phyloP scores from a whole-genome alignment of 1,140 invertebrate species.

The Goniozus legneri region DNA sequence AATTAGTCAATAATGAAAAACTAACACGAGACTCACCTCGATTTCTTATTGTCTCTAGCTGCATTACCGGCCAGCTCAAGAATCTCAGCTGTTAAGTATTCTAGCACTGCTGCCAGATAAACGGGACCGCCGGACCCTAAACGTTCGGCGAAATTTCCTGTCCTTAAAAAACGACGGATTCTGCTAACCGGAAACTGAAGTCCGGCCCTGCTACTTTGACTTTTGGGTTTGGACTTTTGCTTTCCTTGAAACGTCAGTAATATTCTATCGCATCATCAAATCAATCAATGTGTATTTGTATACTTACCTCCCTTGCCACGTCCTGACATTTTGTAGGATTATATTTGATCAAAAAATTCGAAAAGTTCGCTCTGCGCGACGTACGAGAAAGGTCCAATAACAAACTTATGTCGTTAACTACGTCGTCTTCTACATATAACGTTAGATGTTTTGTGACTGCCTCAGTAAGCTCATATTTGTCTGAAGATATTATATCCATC shows the following conservation, averaged over 20 bases:
- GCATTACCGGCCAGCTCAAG: constrained; percentile 58
- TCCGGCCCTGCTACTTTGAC: constrained; percentile 63
- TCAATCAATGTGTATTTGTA: too few species aligned
- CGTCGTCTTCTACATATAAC: constrained; percentile 17
- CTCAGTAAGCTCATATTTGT: too few species aligned
- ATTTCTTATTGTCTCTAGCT: constrained; percentile 53
- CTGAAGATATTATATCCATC: too few species aligned
- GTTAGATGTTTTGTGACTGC: constrained; percentile 34
- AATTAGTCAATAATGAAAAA: too few species aligned
- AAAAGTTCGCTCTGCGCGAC: too few species aligned
- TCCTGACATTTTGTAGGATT: constrained; percentile 24
- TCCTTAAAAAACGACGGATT: constrained; percentile 62
- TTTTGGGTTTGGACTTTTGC: constrained; percentile 56
- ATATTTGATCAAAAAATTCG: background rate
- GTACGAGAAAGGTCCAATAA: too few species aligned
- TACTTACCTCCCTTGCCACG: constrained; percentile 37
- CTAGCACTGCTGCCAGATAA: constrained; percentile 62
- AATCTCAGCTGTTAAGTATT: constrained; percentile 63
- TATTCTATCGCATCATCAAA: background rate
- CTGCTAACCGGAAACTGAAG: constrained; percentile 65
- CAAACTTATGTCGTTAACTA: constrained; percentile 22
- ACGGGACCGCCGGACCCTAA: constrained; percentile 64
- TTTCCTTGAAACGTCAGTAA: constrained; percentile 31
- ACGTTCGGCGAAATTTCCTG: constrained; percentile 63
- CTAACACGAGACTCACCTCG: too few species aligned